Evolutionary conservation across 2,888 invertebrate species (phyloP).

Genomic region (Macrophya annulata): DNA sequence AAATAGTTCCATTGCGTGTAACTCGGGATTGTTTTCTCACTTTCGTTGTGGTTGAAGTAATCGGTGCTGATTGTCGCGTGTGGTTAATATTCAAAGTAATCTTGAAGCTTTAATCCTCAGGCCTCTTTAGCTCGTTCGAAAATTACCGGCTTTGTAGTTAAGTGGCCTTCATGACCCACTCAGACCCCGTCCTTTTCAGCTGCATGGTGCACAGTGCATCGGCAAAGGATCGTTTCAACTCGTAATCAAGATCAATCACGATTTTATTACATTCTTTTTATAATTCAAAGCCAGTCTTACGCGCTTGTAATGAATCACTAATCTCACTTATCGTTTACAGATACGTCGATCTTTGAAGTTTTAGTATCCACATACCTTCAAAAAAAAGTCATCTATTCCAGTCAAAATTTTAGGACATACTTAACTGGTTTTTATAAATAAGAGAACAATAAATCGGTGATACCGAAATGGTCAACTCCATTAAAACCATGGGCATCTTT

Average conservation of each 20-base stretch:
- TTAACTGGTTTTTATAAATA: too few relatives aligned
- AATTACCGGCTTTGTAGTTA: conserved; percentile 52
- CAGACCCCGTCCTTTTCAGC: conserved; percentile 5
- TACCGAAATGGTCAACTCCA: background rate
- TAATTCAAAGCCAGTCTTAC: background rate
- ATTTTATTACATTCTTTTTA: background rate
- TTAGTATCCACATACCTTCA: background rate
- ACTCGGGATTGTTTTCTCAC: conserved; percentile 18
- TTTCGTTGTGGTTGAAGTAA: conserved; percentile 13
- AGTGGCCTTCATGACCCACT: conserved; percentile 50
- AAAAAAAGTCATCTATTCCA: background rate
- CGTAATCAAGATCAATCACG: conserved; percentile 23
- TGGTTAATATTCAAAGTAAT: conserved; percentile 59
- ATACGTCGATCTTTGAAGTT: background rate
- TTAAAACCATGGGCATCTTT: background rate
- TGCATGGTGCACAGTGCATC: conserved; percentile 24
- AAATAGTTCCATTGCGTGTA: background rate
- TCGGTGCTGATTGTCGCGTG: conserved; percentile 50
- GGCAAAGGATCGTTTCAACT: conserved; percentile 3
- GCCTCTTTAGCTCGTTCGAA: conserved; percentile 40
- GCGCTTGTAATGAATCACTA: background rate
- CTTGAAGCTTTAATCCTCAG: conserved; percentile 57
- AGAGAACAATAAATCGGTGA: too few relatives aligned
- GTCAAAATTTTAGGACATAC: background rate
- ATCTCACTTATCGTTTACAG: too few relatives aligned